These are phyloP conservation scores for Theonella swinhoei DNA, from an alignment of 37 sponge, comb jelly and placozoan genomes.

Conservation along the genomic window DNA sequence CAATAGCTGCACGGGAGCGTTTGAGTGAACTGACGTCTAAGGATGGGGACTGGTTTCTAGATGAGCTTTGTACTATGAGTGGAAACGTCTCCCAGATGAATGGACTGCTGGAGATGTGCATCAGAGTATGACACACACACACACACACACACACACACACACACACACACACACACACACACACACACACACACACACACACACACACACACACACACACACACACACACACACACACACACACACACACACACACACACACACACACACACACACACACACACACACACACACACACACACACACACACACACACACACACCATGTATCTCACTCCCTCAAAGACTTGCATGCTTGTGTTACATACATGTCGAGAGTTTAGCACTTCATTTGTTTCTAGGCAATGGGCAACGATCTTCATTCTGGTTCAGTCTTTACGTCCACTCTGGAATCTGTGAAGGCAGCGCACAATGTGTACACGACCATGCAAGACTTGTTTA, in stretches of 20 bases:
- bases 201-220: too few species aligned
- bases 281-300: too few species aligned
- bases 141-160: too few species aligned
- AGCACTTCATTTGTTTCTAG: neutral
- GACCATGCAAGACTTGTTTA: constrained; percentile 71
- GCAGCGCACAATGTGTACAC: constrained; percentile 71
- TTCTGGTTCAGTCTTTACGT: constrained; percentile 23
- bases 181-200: too few species aligned
- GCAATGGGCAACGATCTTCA: constrained; percentile 31
- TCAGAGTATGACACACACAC: too few species aligned
- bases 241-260: too few species aligned
- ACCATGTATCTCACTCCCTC: too few species aligned
- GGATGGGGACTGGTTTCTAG: constrained; percentile 98
- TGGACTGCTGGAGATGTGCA: constrained; percentile 60
- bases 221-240: too few species aligned
- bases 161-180: too few species aligned
- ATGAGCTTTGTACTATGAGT: constrained; percentile 96
- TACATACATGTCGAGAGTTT: too few species aligned
- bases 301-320: too few species aligned
- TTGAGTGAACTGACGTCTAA: constrained; percentile 83
- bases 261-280: too few species aligned
- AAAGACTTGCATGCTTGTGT: neutral
- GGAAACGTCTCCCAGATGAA: constrained; percentile 87
- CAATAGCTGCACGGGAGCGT: constrained; percentile 68
- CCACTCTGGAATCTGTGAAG: constrained; percentile 41